phyloP scores from a whole-genome alignment of 2,888 invertebrate species.

The Branchellion lobata region DNA sequence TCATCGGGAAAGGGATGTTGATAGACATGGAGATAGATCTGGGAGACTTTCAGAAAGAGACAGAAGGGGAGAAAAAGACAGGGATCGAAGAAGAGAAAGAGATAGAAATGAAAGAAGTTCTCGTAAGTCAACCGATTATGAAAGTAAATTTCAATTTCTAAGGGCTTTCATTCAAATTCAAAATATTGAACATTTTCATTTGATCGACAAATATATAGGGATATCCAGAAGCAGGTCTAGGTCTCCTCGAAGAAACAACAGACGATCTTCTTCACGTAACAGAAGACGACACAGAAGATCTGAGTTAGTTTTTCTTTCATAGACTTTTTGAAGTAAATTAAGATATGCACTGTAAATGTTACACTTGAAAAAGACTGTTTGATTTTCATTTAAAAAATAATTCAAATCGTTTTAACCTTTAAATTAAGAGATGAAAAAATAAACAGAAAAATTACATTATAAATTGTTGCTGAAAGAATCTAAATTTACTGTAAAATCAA shows the following conservation, averaged over 20 bases:
- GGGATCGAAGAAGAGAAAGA: not conserved
- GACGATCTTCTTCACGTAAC: conserved; percentile 1
- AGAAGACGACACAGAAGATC: conserved; percentile 17
- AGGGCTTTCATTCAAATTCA: not conserved
- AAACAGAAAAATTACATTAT: too few relatives aligned
- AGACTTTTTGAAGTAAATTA: not conserved
- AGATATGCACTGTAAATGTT: too few relatives aligned
- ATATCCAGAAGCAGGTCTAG: not conserved
- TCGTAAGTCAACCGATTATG: too few relatives aligned
- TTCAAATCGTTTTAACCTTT: too few relatives aligned
- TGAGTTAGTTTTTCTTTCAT: not conserved
- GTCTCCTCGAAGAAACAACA: conserved; percentile 1
- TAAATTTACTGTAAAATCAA: too few relatives aligned
- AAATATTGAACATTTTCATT: not conserved
- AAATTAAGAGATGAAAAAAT: too few relatives aligned
- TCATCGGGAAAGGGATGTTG: not conserved
- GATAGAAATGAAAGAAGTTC: conserved; percentile 6
- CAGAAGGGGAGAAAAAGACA: not conserved
- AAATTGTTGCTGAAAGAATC: too few relatives aligned
- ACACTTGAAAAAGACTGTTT: too few relatives aligned
- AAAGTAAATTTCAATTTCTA: not conserved
- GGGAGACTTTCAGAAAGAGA: not conserved
- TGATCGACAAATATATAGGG: too few relatives aligned
- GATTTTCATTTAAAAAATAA: not conserved
- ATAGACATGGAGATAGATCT: not conserved